phyloP scores from a whole-genome alignment of 2,113 vertebrate genomes.

The Chaetodon auriga region DNA sequence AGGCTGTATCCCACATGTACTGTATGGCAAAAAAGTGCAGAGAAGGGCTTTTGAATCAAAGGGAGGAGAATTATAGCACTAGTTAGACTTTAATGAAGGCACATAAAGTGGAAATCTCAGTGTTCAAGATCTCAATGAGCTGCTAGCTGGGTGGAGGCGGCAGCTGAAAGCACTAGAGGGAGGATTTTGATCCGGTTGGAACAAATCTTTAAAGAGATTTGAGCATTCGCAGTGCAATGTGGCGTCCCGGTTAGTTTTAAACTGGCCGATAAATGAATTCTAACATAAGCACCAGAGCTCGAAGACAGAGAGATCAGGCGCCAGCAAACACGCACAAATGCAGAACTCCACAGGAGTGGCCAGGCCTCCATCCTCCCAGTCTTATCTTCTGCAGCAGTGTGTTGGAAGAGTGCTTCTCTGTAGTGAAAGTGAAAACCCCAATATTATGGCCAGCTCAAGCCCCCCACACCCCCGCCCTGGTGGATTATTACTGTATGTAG shows the following conservation, averaged over 20 bases:
- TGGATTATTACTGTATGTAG: conserved; percentile 75
- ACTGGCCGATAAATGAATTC: conserved; percentile 41
- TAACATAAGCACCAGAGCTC: conserved; percentile 37
- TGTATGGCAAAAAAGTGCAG: conserved; percentile 34
- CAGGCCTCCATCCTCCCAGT: conserved; percentile 15
- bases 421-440: conserved; percentile 36
- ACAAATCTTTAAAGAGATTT: conserved; percentile 48
- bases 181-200: conserved; percentile 44
- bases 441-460: conserved; percentile 48
- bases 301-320: conserved; percentile 25
- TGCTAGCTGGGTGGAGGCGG: conserved; percentile 30
- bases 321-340: conserved; percentile 15
- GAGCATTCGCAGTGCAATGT: conserved; percentile 10
- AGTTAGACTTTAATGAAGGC: conserved; percentile 75
- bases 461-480: neutral
- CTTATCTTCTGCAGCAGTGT: conserved; percentile 55
- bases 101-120: conserved; percentile 64
- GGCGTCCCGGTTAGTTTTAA: conserved; percentile 40
- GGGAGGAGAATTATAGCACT: conserved; percentile 52
- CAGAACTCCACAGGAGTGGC: conserved; percentile 30
- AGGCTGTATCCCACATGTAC: conserved; percentile 42
- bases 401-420: conserved; percentile 44
- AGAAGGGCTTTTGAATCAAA: conserved; percentile 58
- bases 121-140: conserved; percentile 56
- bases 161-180: conserved; percentile 37